These are phyloP conservation scores for Pachyrhynchus sulphureomaculatus DNA, from an alignment of 1,140 invertebrate genomes.

Conservation along the genomic window DNA sequence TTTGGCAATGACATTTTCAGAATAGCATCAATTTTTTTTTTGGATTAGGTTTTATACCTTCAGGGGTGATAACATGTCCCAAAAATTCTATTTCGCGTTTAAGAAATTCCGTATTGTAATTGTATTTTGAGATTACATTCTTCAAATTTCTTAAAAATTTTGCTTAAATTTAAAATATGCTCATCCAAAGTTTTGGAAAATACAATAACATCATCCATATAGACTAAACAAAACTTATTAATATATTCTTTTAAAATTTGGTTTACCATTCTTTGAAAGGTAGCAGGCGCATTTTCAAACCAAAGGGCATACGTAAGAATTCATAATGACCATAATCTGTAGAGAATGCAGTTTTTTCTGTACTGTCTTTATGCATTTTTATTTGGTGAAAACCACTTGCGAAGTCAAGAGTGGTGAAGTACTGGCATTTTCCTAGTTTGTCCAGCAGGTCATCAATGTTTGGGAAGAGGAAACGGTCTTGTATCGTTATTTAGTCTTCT, in stretches of 20 bases:
- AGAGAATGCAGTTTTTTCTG: constrained; percentile 7
- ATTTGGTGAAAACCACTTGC: constrained; percentile 12
- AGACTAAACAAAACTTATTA: too few relatives aligned
- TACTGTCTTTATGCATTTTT: neutral
- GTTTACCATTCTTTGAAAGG: too few relatives aligned
- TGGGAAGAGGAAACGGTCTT: constrained; percentile 55
- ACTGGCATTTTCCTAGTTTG: constrained; percentile 42
- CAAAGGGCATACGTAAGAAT: too few relatives aligned
- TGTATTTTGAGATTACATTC: constrained; percentile 17
- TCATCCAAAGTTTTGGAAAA: constrained; percentile 6
- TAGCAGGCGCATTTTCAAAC: constrained; percentile 49
- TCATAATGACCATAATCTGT: neutral
- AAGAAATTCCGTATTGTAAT: too few relatives aligned
- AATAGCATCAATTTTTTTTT: constrained; percentile 32
- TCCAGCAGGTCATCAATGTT: constrained; percentile 49
- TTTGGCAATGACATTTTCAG: constrained; percentile 29
- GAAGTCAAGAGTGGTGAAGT: constrained; percentile 43
- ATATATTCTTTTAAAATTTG: too few relatives aligned
- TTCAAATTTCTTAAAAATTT: constrained; percentile 13
- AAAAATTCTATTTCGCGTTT: constrained; percentile 33
- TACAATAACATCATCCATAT: too few relatives aligned
- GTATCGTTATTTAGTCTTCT: constrained; percentile 49
- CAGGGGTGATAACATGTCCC: constrained; percentile 31
- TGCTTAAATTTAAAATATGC: too few relatives aligned
- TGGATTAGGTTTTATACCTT: constrained; percentile 34